These are phyloP conservation scores for Caenorhabditis panamensis DNA, from an alignment of 2,888 invertebrate species.

Conservation along the genomic window DNA sequence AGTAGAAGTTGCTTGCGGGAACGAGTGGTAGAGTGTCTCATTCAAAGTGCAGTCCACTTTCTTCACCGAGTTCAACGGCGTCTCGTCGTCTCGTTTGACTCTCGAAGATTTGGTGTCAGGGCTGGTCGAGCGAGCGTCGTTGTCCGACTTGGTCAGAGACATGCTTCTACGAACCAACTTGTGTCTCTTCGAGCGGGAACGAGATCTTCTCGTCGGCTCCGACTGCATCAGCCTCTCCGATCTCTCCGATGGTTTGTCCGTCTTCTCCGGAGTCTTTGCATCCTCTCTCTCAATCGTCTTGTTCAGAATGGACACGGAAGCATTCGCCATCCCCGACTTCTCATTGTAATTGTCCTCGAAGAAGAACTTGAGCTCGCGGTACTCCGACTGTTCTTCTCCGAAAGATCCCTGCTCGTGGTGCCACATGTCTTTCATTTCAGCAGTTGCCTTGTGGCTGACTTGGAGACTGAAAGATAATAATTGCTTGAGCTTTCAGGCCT, in stretches of 20 bases:
- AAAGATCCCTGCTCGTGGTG: constrained; percentile 46
- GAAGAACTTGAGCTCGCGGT: constrained; percentile 44
- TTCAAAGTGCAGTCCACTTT: constrained; percentile 8
- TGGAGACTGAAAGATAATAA: constrained; percentile 18
- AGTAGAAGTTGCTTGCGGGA: constrained; percentile 48
- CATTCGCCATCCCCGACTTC: too few relatives aligned
- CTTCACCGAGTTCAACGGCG: constrained; percentile 16
- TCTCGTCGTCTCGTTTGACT: constrained; percentile 9
- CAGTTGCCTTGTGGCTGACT: constrained; percentile 23
- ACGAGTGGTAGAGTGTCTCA: constrained; percentile 17
- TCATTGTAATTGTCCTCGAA: constrained; percentile 5
- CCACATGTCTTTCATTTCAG: constrained; percentile 48
- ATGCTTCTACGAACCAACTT: constrained; percentile 4
- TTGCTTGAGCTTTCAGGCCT: background rate
- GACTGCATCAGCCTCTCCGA: background rate
- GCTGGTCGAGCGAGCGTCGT: background rate
- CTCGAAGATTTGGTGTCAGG: constrained; percentile 16
- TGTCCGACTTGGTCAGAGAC: background rate
- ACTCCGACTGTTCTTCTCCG: constrained; percentile 55
- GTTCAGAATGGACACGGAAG: too few relatives aligned
- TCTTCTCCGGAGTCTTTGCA: background rate
- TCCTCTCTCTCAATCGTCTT: background rate
- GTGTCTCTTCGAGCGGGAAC: constrained; percentile 28
- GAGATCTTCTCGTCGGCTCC: constrained; percentile 15
- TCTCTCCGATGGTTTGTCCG: background rate